Evolutionary conservation across 2,113 vertebrate species (phyloP).

Genomic region (Scomber scombrus): DNA sequence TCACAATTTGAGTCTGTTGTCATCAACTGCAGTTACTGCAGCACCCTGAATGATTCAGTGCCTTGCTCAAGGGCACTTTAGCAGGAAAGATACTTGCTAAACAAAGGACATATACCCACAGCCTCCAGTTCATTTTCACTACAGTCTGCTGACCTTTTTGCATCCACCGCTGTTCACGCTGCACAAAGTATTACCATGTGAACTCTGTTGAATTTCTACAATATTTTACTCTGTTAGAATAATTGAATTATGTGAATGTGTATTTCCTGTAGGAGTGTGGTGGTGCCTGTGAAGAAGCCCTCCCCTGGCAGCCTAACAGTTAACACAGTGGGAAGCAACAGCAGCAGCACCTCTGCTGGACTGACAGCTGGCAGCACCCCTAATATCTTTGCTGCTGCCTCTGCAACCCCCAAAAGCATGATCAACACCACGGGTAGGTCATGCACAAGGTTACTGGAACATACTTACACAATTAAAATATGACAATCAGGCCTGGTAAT

Average conservation of each 20-base stretch:
- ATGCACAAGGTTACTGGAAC: slow-evolving; percentile 9
- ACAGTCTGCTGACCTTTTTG: not conserved
- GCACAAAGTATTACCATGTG: not conserved
- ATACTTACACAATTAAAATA: not conserved
- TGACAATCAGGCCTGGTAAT: not conserved
- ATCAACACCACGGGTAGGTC: slow-evolving; percentile 89
- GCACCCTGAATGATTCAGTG: not conserved
- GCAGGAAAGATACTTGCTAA: not conserved
- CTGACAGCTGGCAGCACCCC: slow-evolving; percentile 89
- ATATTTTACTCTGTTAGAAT: not conserved
- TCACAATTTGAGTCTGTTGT: not conserved
- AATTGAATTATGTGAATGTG: not conserved
- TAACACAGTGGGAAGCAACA: slow-evolving; percentile 88
- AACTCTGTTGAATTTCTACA: not conserved
- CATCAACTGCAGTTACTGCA: not conserved
- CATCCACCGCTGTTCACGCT: not conserved
- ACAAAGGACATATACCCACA: not conserved
- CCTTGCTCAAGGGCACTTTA: not conserved
- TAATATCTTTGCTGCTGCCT: slow-evolving; percentile 93
- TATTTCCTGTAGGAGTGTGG: slow-evolving; percentile 89
- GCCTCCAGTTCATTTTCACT: not conserved
- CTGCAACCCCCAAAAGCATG: slow-evolving; percentile 96
- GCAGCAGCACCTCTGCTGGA: slow-evolving; percentile 81
- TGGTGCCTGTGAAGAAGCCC: slow-evolving; percentile 95
- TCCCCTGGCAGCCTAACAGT: slow-evolving; percentile 90